Conservation (phyloP, 2,113 vertebrate genomes). For the Brachyhypopomus gauderio region DNA sequence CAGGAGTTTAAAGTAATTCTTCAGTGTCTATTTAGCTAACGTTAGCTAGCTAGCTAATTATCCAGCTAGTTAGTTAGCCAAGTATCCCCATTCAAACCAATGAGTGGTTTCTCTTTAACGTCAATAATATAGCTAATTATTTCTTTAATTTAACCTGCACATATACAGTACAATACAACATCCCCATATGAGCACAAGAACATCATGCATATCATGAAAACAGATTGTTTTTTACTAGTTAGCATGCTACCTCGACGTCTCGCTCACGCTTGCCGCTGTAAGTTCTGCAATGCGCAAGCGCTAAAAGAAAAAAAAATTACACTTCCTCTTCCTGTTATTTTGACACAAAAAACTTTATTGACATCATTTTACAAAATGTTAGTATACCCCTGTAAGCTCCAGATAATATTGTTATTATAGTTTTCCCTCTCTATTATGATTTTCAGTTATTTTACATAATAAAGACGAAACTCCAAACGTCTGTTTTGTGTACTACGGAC, state of each 20-base stretch:
- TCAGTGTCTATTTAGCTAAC: not conserved
- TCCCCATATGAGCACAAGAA: not conserved
- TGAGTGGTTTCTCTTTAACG: too few species aligned
- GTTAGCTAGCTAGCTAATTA: not conserved
- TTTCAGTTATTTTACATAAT: not conserved
- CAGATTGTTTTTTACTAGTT: not conserved
- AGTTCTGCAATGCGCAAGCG: constrained; percentile 52
- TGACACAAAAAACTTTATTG: constrained; percentile 49
- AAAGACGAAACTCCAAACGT: not conserved
- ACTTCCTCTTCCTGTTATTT: constrained; percentile 55
- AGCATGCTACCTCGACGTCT: constrained; percentile 58
- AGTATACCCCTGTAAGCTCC: too few species aligned
- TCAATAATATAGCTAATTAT: not conserved
- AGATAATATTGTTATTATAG: not conserved
- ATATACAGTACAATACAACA: not conserved
- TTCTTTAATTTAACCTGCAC: too few species aligned
- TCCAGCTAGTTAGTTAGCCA: not conserved
- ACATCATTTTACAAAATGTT: not conserved
- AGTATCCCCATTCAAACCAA: not conserved
- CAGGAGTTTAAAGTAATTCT: not conserved
- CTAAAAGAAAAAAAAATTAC: not conserved
- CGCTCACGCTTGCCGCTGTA: constrained; percentile 48
- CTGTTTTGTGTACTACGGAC: not conserved
- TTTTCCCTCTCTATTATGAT: not conserved
- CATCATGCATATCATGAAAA: not conserved